phyloP scores from a whole-genome alignment of 2,797 vertebrate species.

The Anomalospiza imberbis region DNA sequence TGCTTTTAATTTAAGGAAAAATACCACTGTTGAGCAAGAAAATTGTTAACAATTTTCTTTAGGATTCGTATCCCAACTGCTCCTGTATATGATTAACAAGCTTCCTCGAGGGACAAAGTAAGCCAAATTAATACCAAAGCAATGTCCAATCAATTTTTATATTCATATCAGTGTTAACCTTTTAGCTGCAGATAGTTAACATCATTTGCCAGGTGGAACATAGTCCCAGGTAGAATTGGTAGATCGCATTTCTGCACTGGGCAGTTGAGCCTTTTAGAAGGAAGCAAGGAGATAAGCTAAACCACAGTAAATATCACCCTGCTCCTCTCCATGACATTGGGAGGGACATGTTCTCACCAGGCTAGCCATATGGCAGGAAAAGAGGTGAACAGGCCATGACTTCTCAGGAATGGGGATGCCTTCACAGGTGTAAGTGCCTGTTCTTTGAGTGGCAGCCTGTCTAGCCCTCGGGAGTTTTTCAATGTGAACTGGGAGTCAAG shows the following conservation, averaged over 20 bases:
- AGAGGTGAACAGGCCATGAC: neutral
- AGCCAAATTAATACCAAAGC: neutral
- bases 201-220: neutral
- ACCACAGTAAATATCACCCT: neutral
- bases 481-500: neutral
- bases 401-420: neutral
- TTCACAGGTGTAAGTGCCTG: neutral
- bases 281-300: neutral
- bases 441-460: neutral
- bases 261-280: neutral
- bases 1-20: neutral
- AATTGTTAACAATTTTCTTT: neutral
- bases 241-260: neutral
- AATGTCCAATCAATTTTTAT: neutral
- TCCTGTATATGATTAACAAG: neutral
- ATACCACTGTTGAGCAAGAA: neutral
- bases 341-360: neutral
- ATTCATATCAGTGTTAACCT: neutral
- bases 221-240: neutral
- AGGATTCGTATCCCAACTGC: neutral
- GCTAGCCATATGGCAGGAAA: neutral
- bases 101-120: neutral
- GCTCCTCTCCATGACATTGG: fast-evolving
- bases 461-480: neutral
- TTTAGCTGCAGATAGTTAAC: neutral